Base-by-base conservation (phyloP, 30 jellyfish, hydroid and myxozoan genomes). In the Pelagia noctiluca region DNA sequence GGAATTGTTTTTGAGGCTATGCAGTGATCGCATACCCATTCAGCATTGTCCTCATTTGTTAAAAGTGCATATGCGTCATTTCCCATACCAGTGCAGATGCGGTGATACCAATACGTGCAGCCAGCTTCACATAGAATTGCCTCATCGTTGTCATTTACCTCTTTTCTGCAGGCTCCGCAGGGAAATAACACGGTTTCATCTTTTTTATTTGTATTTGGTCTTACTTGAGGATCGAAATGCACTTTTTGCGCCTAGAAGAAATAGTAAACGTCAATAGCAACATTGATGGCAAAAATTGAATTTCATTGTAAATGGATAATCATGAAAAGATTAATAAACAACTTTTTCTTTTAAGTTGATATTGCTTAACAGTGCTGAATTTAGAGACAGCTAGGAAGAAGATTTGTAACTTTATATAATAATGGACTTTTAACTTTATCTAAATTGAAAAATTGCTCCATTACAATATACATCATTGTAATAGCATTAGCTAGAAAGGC, bases 61-160 rank as follows among this genome's bases (percentile, higher is more conserved):
- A 94, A 80, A 77, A 94, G 36, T 0, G 88, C 94, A 73, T 94
- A 94, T 0, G 99, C 97, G 50, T 89, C 90, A 72, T 80, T 86
- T 0, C 98, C 94, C 96, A 94, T 94, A 24, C 99, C 99, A 1
- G 97, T 82, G 75, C 99, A 94, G 30, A 60, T 78, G 25, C 97
- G 80, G 63, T 94, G 99, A 50, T 94, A 94, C 99, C 99, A 94
- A 71, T 67, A 88, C 3, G 93, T 82, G 66, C 99, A 94, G 0
- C 99, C 99, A 61, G 99, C 97, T 79, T 94, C 99, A 76, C 99
- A 94, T 25, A 88, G 57, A 12, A 94, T 94, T 1, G 99, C 99
- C 25, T 94, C 99, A 61, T 94, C 99, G 35, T 90, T 76, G 65
- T 88, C 97, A 78, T 89, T 83, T 7, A 88, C 97, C 36, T 94